Evolutionary conservation across 1,140 invertebrate species (phyloP), one percentile per base, ranked within the genome.

Genomic region (Bombus balteatus): DNA sequence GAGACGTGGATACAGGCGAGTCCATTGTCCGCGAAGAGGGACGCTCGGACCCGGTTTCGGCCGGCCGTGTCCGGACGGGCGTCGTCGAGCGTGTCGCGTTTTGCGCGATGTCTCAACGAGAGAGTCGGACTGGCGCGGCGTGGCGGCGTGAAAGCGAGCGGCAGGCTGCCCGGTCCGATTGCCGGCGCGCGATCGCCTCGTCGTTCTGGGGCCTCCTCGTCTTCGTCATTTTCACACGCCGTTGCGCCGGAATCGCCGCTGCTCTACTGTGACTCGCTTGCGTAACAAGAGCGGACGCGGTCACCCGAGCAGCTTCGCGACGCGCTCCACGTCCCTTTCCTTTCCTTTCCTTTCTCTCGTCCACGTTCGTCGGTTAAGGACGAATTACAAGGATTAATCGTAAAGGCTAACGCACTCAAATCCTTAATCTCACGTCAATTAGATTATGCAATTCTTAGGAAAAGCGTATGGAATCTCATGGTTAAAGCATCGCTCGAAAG

Each of bases 151-250:
- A 92, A 93, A 93, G 91, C 87, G 88, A 90, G 82, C 75, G 75
- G 43, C 15, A 53, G 3, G 59, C 25, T 80, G 82, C 81, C 62
- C 71, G 68, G 80, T 89, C 77, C 75, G 84, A 89, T 80, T 89
- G 47, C 65, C 78, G 70, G 18, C 41, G 28, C 65, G 41, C 81
- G 79, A 65, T 80, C 72, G 71, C 65, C 59, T 66, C n/a, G 41
- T n/a, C 65, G n/a, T n/a, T 78, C 57, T 39, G 43, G 68, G 70
- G 65, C 81, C 75, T 89, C 87, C 75, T 86, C 86, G 76, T 84
- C 86, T 79, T 89, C 89, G 88, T 89, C 92, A 86, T 91, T 92
- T 92, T 92, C 91, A 92, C 92, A 92, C 90, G 91, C 87, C 90
- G 90, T 77, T 92, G 91, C 87, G 76, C 86, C 84, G 81, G 86